Conservation (phyloP, 2,113 vertebrate species). For the Phyllostomus hastatus region DNA sequence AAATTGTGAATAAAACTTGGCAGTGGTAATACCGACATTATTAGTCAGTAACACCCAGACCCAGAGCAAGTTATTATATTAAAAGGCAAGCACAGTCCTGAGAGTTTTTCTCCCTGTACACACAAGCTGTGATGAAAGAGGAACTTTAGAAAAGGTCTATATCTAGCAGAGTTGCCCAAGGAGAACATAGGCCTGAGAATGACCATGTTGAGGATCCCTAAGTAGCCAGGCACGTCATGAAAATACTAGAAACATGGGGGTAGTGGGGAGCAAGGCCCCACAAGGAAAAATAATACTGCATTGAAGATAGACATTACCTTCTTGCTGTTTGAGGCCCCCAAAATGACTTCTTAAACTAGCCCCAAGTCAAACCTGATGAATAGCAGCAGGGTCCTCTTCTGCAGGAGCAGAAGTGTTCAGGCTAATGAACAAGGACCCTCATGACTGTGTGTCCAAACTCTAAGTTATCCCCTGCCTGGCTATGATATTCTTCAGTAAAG, state of each 20-base stretch:
- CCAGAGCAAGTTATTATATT: neutral
- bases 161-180: neutral
- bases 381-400: neutral
- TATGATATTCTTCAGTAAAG: neutral
- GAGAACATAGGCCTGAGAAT: neutral
- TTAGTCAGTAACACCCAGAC: neutral
- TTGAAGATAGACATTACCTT: neutral
- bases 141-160: neutral
- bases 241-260: neutral
- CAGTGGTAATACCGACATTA: neutral
- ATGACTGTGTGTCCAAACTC: neutral
- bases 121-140: neutral
- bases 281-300: neutral
- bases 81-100: neutral
- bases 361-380: neutral
- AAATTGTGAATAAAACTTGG: neutral
- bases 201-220: neutral
- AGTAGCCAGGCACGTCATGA: neutral
- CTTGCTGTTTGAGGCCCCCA: neutral
- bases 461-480: neutral
- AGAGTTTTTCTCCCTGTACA: neutral
- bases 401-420: neutral
- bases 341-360: neutral
- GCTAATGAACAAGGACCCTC: neutral
- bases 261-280: neutral